These are phyloP conservation scores for Probaryconus sp. DNA, from an alignment of 1,140 invertebrate genomes.

Conservation along the genomic window DNA sequence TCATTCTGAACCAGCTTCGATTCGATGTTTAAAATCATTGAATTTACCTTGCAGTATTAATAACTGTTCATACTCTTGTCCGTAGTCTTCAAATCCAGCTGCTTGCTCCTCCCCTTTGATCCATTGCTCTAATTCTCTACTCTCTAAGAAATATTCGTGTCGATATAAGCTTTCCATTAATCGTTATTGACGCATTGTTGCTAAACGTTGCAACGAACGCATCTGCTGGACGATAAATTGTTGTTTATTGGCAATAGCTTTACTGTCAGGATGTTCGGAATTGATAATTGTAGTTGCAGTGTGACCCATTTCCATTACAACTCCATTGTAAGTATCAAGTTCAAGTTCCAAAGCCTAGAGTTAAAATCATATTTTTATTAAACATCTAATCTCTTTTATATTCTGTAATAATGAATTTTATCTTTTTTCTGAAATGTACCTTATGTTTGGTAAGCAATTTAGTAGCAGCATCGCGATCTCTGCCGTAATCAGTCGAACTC, in stretches of 20 bases:
- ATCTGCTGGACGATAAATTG: slow-evolving; percentile 87
- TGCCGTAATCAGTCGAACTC: slow-evolving; percentile 89
- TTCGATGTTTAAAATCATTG: slow-evolving; percentile 94
- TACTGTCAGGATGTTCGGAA: slow-evolving; percentile 87
- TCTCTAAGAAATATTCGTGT: slow-evolving; percentile 96
- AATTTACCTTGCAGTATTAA: slow-evolving; percentile 94
- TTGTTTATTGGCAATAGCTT: slow-evolving; percentile 88
- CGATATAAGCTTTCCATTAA: slow-evolving; percentile 94
- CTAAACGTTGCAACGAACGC: slow-evolving; percentile 88
- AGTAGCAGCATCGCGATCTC: slow-evolving; percentile 92
- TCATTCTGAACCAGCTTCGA: slow-evolving; percentile 93
- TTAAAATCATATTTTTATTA: not conserved
- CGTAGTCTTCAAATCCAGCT: slow-evolving; percentile 96
- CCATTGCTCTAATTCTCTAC: slow-evolving; percentile 94
- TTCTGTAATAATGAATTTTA: no score
- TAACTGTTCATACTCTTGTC: slow-evolving; percentile 97
- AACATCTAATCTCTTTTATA: no score
- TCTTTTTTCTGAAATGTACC: no score
- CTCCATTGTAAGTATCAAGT: slow-evolving; percentile 94
- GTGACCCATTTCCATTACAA: slow-evolving; percentile 94
- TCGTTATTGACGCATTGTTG: slow-evolving; percentile 87
- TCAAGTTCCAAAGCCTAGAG: slow-evolving; percentile 92
- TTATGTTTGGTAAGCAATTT: slow-evolving; percentile 96
- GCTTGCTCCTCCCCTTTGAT: slow-evolving; percentile 94
- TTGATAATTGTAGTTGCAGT: slow-evolving; percentile 88